Percentiles rank a stretch among this genome's conserved stretches.
phyloP scores from a whole-genome alignment of 2,888 invertebrate species.

The Stenodema calcarata region DNA sequence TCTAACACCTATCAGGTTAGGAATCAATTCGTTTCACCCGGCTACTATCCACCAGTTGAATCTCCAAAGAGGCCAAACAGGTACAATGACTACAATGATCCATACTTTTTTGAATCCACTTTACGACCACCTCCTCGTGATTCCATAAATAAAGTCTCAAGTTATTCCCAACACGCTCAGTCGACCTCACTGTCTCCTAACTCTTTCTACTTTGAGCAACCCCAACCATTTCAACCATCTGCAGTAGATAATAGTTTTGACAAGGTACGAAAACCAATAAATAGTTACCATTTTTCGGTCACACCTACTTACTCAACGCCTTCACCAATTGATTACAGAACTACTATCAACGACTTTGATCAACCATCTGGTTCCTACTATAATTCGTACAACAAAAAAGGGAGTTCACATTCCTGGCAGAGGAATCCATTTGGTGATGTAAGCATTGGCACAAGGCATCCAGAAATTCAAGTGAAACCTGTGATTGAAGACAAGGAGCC shows the following conservation, averaged over 20 bases:
- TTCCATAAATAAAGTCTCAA: slow-evolving; percentile 25
- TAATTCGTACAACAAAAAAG: slow-evolving; percentile 39
- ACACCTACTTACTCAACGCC: slow-evolving; percentile 25
- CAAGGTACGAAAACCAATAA: slow-evolving; percentile 48
- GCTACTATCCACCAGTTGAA: slow-evolving; percentile 57
- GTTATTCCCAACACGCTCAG: slow-evolving; percentile 40
- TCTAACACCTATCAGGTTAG: slow-evolving; percentile 58
- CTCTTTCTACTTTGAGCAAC: slow-evolving; percentile 53
- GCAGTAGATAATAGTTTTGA: slow-evolving; percentile 45
- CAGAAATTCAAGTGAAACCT: slow-evolving; percentile 49
- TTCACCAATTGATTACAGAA: slow-evolving; percentile 31
- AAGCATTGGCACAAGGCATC: slow-evolving; percentile 50
- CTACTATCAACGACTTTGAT: slow-evolving; percentile 35
- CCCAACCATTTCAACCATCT: slow-evolving; percentile 48
- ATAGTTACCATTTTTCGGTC: slow-evolving; percentile 29
- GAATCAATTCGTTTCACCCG: slow-evolving; percentile 59
- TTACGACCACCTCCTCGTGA: slow-evolving; percentile 53
- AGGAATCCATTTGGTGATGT: slow-evolving; percentile 55
- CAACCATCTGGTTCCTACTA: slow-evolving; percentile 46
- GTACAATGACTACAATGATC: slow-evolving; percentile 38
- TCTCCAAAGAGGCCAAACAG: slow-evolving; percentile 55
- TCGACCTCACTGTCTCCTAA: slow-evolving; percentile 52
- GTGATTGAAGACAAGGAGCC: slow-evolving; percentile 51
- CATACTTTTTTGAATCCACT: slow-evolving; percentile 53
- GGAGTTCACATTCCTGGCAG: slow-evolving; percentile 47